Conservation (phyloP, 2,113 vertebrate genomes). For the Beaufortia kweichowensis region DNA sequence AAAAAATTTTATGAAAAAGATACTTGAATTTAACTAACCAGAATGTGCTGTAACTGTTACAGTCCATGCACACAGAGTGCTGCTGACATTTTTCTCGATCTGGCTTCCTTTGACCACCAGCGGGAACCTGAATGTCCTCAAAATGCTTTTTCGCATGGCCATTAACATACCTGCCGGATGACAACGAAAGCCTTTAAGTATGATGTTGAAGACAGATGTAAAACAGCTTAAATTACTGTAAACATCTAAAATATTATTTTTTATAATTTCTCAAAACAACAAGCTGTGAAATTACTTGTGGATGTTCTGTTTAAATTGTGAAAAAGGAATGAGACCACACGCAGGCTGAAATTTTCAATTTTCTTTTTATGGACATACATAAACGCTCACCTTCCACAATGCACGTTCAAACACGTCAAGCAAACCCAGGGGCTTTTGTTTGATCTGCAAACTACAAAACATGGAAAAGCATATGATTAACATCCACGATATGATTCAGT, state of each 20-base stretch:
- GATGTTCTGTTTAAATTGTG: background rate
- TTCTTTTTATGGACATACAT: background rate
- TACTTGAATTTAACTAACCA: conserved; percentile 78
- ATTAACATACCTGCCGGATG: conserved; percentile 86
- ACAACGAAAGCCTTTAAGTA: background rate
- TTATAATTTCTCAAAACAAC: background rate
- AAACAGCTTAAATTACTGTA: too few relatives aligned
- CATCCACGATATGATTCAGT: background rate
- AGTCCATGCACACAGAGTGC: conserved; percentile 97
- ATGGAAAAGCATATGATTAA: conserved; percentile 43
- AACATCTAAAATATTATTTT: background rate
- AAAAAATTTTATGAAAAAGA: background rate
- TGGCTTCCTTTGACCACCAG: conserved; percentile 80
- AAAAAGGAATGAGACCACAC: background rate
- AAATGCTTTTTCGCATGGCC: conserved; percentile 99
- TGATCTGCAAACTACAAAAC: conserved; percentile 88
- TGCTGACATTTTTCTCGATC: conserved; percentile 83
- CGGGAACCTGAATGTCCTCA: conserved; percentile 83
- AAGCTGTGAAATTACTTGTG: background rate
- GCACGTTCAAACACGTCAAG: conserved; percentile 92
- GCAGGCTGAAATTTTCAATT: background rate
- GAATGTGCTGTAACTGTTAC: conserved; percentile 94
- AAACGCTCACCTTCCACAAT: conserved; percentile 90
- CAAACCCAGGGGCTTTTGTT: conserved; percentile 99
- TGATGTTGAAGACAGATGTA: background rate